A percentile compares a stretch with the other conserved stretches of the same genome.
phyloP scores from a whole-genome alignment of 2,888 invertebrate genomes.

The Protodeltote pygarga region DNA sequence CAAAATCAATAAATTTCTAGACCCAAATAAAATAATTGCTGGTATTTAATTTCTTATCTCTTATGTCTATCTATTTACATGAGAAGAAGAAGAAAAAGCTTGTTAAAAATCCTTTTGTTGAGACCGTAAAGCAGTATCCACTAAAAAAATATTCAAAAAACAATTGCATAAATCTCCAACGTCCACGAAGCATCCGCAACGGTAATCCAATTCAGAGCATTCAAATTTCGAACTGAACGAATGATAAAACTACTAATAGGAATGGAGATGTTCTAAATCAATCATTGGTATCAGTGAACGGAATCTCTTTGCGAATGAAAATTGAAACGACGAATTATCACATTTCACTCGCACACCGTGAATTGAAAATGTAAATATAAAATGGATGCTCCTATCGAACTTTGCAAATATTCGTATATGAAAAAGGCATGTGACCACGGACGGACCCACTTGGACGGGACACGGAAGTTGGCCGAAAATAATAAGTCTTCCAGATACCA shows the following conservation, averaged over 20 bases:
- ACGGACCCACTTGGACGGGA: no score
- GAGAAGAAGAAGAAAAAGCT: no score
- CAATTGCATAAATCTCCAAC: conserved; percentile 1
- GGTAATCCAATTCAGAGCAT: conserved; percentile 24
- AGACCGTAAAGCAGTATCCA: no score
- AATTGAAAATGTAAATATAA: conserved; percentile 21
- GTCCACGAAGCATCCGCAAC: conserved; percentile 7
- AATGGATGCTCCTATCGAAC: background rate
- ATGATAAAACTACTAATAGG: conserved; percentile 51
- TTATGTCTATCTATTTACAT: no score
- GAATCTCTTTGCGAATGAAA: conserved; percentile 47
- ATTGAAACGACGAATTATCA: conserved; percentile 40
- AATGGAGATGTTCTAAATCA: conserved; percentile 48
- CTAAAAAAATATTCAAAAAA: background rate
- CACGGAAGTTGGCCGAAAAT: no score
- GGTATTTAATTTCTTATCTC: no score
- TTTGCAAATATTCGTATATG: background rate
- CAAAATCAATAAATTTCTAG: no score
- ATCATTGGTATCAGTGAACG: conserved; percentile 50
- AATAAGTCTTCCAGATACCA: no score
- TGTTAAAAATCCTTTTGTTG: no score
- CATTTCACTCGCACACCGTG: conserved; percentile 12
- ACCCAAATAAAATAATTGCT: no score
- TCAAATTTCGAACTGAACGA: conserved; percentile 47
- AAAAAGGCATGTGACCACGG: no score